These are phyloP conservation scores for Malurus alboscapulatus DNA, from an alignment of 2,113 vertebrate genomes.

Conservation along the genomic window DNA sequence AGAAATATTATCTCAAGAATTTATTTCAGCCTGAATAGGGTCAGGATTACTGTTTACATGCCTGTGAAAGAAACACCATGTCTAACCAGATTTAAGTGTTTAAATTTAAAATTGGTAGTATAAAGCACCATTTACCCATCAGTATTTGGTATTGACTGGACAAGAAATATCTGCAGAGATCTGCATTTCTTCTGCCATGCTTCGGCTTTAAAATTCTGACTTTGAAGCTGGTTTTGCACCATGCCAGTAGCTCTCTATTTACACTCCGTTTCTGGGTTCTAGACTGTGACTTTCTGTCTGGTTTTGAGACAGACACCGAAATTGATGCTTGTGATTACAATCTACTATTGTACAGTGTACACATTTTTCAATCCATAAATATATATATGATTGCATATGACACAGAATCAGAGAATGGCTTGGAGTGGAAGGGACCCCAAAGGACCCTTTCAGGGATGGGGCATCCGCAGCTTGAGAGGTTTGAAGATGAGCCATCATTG, in stretches of 20 bases:
- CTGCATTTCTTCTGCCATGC: background rate
- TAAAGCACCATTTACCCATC: background rate
- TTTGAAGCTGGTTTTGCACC: background rate
- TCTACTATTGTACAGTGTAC: fast-evolving
- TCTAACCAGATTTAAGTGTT: background rate
- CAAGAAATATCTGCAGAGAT: background rate
- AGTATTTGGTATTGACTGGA: background rate
- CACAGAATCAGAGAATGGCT: background rate
- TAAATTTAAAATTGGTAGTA: background rate
- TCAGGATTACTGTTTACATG: too few relatives aligned
- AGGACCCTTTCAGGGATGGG: too few relatives aligned
- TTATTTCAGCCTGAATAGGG: too few relatives aligned
- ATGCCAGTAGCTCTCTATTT: background rate
- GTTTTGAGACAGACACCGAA: background rate
- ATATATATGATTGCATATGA: background rate
- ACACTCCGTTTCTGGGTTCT: fast-evolving
- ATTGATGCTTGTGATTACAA: background rate
- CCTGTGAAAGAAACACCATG: background rate
- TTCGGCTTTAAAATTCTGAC: background rate
- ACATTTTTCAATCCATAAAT: background rate
- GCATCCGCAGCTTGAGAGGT: too few relatives aligned
- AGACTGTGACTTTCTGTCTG: background rate
- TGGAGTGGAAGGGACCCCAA: too few relatives aligned
- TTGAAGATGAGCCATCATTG: too few relatives aligned
- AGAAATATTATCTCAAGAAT: too few relatives aligned